phyloP scores from a whole-genome alignment of 2,113 vertebrate genomes.

The Crotalus viridis region DNA sequence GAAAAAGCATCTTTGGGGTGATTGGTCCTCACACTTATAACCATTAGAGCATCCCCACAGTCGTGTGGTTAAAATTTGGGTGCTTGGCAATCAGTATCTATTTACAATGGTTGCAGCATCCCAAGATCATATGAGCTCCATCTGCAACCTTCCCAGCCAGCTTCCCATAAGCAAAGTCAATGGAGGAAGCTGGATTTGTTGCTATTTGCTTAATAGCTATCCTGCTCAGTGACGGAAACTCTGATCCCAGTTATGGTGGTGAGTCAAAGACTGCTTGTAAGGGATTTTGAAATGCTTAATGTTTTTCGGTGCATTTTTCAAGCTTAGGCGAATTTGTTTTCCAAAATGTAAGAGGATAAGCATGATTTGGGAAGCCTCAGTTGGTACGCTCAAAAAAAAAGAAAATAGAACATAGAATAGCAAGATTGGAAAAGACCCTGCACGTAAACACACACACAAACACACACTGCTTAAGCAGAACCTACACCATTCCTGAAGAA shows the following conservation, averaged over 20 bases:
- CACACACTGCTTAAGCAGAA: neutral
- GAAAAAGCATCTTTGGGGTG: neutral
- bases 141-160: neutral
- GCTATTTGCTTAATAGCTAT: neutral
- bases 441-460: too few relatives aligned
- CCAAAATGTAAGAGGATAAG: neutral
- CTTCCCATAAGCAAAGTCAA: neutral
- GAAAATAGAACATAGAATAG: neutral
- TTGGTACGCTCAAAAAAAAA: neutral
- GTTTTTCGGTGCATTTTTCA: neutral
- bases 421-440: neutral
- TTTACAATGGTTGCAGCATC: neutral
- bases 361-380: neutral
- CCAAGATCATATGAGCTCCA: neutral
- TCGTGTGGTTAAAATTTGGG: neutral
- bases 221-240: neutral
- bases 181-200: neutral
- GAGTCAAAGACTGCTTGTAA: neutral
- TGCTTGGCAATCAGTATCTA: neutral
- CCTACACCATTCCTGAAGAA: neutral
- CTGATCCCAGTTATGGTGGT: neutral
- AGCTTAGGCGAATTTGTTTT: neutral
- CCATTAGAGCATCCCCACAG: neutral
- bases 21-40: neutral
- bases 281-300: neutral